Evolutionary conservation across 2,888 invertebrate species (phyloP), one percentile per base, ranked within the genome.

Genomic region (Leucophenga maculata): DNA sequence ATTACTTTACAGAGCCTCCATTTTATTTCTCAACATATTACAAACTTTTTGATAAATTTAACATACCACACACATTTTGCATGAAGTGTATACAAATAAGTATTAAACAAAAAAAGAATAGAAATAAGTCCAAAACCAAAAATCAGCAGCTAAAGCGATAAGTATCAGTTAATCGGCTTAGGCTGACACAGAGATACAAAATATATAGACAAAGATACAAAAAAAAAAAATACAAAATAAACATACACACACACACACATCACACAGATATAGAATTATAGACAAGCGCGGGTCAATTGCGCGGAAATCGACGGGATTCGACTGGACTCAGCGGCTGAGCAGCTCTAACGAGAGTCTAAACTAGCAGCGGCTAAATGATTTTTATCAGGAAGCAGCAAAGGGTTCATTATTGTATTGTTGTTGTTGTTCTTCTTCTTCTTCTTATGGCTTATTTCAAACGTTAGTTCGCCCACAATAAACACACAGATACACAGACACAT

Each of bases 121-220:
- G 13, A 57, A 26, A n/a, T 18, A 26, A 57, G 11, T 13, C 26
- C 57, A 57, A 26, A 57, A 39, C 39, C 39, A 57, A n/a, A 57
- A 57, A 57, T 57, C 57, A 57, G 57, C 57, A 57, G 57, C 57
- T 57, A 57, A 57, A 57, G 20, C 57, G 57, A 57, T 57, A 57
- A 57, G 57, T 22, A 57, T 57, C 57, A 57, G 31, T 31, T 57
- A 57, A 57, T 57, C 57, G 57, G 57, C 57, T 57, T 57, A 57
- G 57, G 8, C 39, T 39, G 11, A 39, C 39, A 39, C 39, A 39
- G 11, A 39, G 39, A 39, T 39, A 39, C 39, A 39, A 39, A 8
- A 39, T 11, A 8, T 1, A 39, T 9, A 39, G 26, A 26, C 26
- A 26, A 26, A 26, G 26, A 26, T 26, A 39, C 8, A 39, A 39